Evolutionary conservation across 2,113 vertebrate species (phyloP), one percentile per base, ranked within the genome.

Genomic region (Conger conger): DNA sequence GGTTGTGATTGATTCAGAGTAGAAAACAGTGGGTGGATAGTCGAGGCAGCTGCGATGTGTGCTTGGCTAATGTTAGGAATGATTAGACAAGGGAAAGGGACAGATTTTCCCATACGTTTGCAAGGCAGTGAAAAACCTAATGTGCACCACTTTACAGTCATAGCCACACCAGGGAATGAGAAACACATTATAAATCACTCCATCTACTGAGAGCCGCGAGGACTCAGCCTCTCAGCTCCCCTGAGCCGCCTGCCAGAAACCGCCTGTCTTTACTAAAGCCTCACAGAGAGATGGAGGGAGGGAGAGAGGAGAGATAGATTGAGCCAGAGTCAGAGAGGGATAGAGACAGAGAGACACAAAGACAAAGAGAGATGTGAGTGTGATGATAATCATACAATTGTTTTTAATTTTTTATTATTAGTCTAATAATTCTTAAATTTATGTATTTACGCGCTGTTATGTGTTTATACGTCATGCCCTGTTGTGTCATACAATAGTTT

Each of bases 131-230:
- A 82, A 33, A 37, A 23, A 57, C 13, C 35, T 33, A 30, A 73
- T 38, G 42, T 33, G 33, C 68, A 45, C 76, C 82, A 37, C 40
- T 83, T n/a, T 1, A 15, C 40, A 54, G 83, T 45, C 50, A 27
- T 8, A 60, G 54, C 77, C 1, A 63, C 76, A 80, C 57, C 36
- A 40, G 76, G 27, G 77, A 42, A 42, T 50, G 27, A 38, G 77
- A 50, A 63, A 73, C 57, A 82, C n/a, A 40, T 84, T 36, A 84
- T 63, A 40, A 35, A 79, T 80, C 54, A 84, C 23, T 40, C 53
- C n/a, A 35, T 18, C 42, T 57, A 83, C 37, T 73, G 68, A 73
- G 68, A 73, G 68, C 68, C 30, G n/a, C 11, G 15, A 33, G 68
- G 68, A 73, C 33, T 33, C 68, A 73, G 68, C 68, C 68, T 73